Evolutionary conservation across 2,113 vertebrate species (phyloP), one percentile per base, ranked within the genome.

Genomic region (Chloroceryle aenea): DNA sequence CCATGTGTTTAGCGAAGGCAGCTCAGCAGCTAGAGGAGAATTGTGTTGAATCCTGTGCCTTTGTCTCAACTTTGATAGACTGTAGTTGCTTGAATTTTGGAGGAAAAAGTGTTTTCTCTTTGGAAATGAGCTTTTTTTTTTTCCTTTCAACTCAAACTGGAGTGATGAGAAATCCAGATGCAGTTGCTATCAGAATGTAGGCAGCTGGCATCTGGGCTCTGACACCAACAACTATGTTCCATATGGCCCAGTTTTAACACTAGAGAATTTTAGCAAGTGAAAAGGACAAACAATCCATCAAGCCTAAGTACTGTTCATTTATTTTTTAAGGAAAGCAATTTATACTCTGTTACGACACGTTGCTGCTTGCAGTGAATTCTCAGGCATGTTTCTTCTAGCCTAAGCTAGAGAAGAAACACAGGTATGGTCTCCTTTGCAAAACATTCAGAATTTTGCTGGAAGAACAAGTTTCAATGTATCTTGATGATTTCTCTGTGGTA

Each of bases 251-350:
- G 90, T 89, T 84, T 94, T 95, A 93, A 85, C 82, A 95, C 47
- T 69, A 95, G 79, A 83, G 79, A 84, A 72, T 93, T 94, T 93
- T 86, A 96, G 71, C 88, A 92, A 95, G 85, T 74, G 85, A 90
- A 75, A 95, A 94, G 95, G 87, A 94, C 93, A 95, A 96, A 96
- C 82, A 94, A 96, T 94, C 90, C 61, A 91, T 96, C 94, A 95
- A 95, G 87, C 64, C 40, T 87, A 84, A 96, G 86, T 86, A 95
- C 92, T 95, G 86, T 84, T 95, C 89, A 78, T 72, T 95, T 85
- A 56, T 43, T 84, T 93, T 94, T 89, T 87, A 88, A 95, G 85
- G 79, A 47, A 92, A 92, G 40, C 26, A 61, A 56, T 95, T 94
- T 84, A 73, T 92, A 81, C 59, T 34, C 76, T 77, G 77, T 91